Percentiles rank a stretch among this genome's conserved stretches.
Conservation (phyloP, 2,888 invertebrate species). For the Heliothis peltigera region DNA sequence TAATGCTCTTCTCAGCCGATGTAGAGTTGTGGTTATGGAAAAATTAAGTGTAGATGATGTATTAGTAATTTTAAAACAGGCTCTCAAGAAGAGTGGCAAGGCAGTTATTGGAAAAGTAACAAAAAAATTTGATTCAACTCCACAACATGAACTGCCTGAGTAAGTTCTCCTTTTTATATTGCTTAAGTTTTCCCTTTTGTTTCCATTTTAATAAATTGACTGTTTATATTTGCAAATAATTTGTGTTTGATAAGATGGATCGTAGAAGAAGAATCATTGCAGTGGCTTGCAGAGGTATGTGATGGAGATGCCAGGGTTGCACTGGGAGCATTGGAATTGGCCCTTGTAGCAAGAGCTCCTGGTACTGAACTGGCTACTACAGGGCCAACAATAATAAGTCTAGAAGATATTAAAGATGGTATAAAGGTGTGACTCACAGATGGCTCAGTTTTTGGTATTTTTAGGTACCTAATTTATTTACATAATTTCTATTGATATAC, state of each 20-base stretch:
- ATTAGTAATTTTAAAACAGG: conserved; percentile 90
- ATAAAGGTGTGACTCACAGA: conserved; percentile 88
- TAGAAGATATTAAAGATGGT: conserved; percentile 92
- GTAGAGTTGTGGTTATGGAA: conserved; percentile 93
- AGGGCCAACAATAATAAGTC: conserved; percentile 87
- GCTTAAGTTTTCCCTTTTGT: background rate
- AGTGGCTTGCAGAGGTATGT: conserved; percentile 93
- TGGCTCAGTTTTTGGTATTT: background rate
- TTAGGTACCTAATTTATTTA: background rate
- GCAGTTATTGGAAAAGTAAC: conserved; percentile 71
- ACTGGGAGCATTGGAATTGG: conserved; percentile 93
- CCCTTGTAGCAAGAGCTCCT: conserved; percentile 89
- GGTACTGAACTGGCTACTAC: conserved; percentile 63
- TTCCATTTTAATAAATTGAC: background rate
- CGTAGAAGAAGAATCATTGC: conserved; percentile 90
- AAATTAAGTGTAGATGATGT: conserved; percentile 91
- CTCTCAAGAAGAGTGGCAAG: conserved; percentile 79
- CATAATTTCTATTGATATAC: conserved; percentile 26
- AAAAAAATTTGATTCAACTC: conserved; percentile 55
- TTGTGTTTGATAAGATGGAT: conserved; percentile 69
- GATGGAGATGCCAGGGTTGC: conserved; percentile 96
- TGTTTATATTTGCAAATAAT: background rate
- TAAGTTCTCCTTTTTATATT: conserved; percentile 50
- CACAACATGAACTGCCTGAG: conserved; percentile 65
- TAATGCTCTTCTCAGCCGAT: conserved; percentile 94